Evolutionary conservation across 2,888 invertebrate species (phyloP).

Genomic region (Drosophila koepferae): DNA sequence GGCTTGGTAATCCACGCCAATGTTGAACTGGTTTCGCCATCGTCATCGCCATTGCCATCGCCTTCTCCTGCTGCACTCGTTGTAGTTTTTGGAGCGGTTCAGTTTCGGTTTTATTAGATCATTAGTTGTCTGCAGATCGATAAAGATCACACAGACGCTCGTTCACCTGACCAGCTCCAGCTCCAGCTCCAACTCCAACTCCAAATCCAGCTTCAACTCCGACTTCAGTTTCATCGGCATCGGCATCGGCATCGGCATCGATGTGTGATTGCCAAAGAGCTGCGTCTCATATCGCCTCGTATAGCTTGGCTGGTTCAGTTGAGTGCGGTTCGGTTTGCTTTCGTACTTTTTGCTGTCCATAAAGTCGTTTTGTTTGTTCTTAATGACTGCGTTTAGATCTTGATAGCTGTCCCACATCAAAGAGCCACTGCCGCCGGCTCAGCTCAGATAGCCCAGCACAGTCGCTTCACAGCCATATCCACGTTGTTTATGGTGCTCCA

Average conservation of each 20-base stretch:
- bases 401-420: constrained; percentile 80
- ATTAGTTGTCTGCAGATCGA: constrained; percentile 83
- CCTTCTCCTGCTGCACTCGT: constrained; percentile 43
- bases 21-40: constrained; percentile 60
- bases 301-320: constrained; percentile 30
- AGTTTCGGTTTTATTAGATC: constrained; percentile 83
- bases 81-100: constrained; percentile 61
- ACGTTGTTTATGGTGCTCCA: constrained; percentile 71
- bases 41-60: constrained; percentile 24
- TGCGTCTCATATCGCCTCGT: constrained; percentile 42
- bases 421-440: constrained; percentile 69
- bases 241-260: constrained; percentile 37
- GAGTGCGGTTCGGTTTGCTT: constrained; percentile 42
- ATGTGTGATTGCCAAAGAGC: constrained; percentile 69
- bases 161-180: constrained; percentile 61
- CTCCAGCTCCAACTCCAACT: constrained; percentile 28
- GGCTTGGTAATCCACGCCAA: constrained; percentile 73
- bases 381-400: constrained; percentile 82
- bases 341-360: constrained; percentile 79
- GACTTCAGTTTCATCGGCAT: constrained; percentile 19
- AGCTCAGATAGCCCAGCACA: constrained; percentile 32
- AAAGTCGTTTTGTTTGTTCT: constrained; percentile 81
- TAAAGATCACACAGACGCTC: constrained; percentile 80
- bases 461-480: constrained; percentile 42
- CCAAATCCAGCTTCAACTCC: constrained; percentile 20